Percentiles rank a stretch among this genome's conserved stretches.
phyloP scores from a whole-genome alignment of 2,888 invertebrate species.

The Aphodius sticticus region DNA sequence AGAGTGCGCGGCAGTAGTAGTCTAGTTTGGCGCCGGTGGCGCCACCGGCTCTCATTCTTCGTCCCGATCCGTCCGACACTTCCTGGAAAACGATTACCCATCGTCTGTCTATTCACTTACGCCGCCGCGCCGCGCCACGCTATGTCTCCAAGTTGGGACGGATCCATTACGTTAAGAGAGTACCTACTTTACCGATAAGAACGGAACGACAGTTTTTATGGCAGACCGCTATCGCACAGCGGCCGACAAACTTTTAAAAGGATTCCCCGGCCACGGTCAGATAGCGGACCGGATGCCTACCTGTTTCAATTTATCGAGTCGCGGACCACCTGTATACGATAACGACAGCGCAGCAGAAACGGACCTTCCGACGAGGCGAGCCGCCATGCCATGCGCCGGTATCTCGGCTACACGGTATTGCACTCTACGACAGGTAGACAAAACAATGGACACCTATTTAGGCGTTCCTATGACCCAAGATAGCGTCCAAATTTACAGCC shows the following conservation, averaged over 20 bases:
- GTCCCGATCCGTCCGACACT: neutral
- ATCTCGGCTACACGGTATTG: neutral
- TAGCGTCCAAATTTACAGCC: neutral
- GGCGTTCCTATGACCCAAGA: neutral
- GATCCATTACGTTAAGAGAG: neutral
- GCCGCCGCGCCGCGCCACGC: neutral
- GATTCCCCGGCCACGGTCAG: neutral
- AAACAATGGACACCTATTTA: neutral
- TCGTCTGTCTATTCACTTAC: neutral
- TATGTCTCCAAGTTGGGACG: neutral
- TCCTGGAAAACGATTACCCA: neutral
- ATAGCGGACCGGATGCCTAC: neutral
- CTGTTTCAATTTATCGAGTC: neutral
- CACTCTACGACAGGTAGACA: constrained; percentile 1
- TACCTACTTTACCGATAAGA: neutral
- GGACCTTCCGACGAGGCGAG: neutral
- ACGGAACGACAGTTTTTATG: neutral
- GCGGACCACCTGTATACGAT: neutral
- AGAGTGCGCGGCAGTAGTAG: neutral
- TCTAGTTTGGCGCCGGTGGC: neutral
- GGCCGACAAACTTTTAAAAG: neutral
- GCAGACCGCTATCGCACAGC: neutral
- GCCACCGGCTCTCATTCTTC: neutral
- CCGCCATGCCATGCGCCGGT: neutral
- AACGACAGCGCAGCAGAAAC: neutral